Evolutionary conservation across 2,113 vertebrate genomes (phyloP), one percentile per base, ranked within the genome.

Genomic region (Oncorhynchus masou): DNA sequence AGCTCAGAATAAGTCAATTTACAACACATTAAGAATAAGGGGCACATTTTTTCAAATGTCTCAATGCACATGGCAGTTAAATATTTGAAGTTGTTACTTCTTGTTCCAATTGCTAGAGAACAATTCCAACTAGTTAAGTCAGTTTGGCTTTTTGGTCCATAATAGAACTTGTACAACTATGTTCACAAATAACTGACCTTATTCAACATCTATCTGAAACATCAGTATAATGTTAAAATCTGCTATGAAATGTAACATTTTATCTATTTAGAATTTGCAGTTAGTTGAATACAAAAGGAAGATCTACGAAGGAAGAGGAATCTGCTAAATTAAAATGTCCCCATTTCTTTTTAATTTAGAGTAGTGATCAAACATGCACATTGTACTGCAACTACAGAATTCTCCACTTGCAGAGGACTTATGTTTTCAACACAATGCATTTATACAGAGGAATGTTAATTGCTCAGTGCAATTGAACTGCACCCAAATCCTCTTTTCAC

Each of bases 1-100:
- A 95, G 93, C 92, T 89, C 91, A 80, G 93, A 9, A 68, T 87
- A 89, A 91, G 89, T 88, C 72, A 77, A 75, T 31, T 71, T 71
- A 74, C 59, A 54, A 69, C 78, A 82, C 84, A 80, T 74, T 79
- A 65, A 84, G 77, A 87, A 69, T 7, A 71, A 64, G 64, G 71
- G 19, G 54, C 19, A 59, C 20, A n/a, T 64, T 29, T 68, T 39
- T 68, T 68, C 6, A 68, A 68, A 68, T 22, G 48, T 25, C 48
- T 57, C 49, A 31, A 29, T 45, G 57, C 29, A 67, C 45, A 71
- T 19, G 39, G 29, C 39, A 31, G 31, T 68, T 68, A n/a, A 34
- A 68, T 62, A 62, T 34, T 20, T 11, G 27, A 20, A 20, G 7
- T 39, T 11, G 19, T 45, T 16, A 34, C 67, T 34, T 34, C 67